A percentile compares a stretch with the other conserved stretches of the same genome.
phyloP scores from a whole-genome alignment of 2,888 invertebrate genomes.

The Habrosyne pyritoides region DNA sequence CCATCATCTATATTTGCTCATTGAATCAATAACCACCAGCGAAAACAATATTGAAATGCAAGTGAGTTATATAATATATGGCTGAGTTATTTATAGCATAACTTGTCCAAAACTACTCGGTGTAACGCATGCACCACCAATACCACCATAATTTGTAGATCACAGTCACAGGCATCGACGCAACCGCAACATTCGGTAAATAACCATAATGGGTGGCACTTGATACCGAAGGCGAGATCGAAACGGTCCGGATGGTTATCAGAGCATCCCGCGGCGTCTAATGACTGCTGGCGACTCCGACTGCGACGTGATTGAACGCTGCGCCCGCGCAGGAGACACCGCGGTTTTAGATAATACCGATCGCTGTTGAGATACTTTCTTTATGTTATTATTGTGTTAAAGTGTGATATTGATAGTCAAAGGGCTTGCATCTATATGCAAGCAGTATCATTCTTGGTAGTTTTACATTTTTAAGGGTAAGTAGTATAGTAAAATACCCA shows the following conservation, averaged over 20 bases:
- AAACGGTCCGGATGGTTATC: conserved; percentile 50
- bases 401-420: conserved; percentile 1
- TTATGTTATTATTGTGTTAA: conserved; percentile 8
- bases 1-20: no score
- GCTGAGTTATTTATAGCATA: no score
- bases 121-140: conserved; percentile 21
- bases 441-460: no score
- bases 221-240: conserved; percentile 25
- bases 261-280: conserved; percentile 50
- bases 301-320: conserved; percentile 48
- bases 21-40: no score
- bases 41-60: no score
- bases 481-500: no score
- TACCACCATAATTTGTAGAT: conserved; percentile 10
- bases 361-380: conserved; percentile 38
- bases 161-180: conserved; percentile 10
- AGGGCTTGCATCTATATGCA: background rate
- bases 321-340: conserved; percentile 19
- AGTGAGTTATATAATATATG: no score
- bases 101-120: conserved; percentile 1
- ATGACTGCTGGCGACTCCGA: conserved; percentile 25
- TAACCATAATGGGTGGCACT: conserved; percentile 31
- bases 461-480: no score
- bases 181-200: conserved; percentile 47
- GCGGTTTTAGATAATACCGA: conserved; percentile 32